Evolutionary conservation across 2,113 vertebrate genomes (phyloP).

Genomic region (Campylorhamphus procurvoides): DNA sequence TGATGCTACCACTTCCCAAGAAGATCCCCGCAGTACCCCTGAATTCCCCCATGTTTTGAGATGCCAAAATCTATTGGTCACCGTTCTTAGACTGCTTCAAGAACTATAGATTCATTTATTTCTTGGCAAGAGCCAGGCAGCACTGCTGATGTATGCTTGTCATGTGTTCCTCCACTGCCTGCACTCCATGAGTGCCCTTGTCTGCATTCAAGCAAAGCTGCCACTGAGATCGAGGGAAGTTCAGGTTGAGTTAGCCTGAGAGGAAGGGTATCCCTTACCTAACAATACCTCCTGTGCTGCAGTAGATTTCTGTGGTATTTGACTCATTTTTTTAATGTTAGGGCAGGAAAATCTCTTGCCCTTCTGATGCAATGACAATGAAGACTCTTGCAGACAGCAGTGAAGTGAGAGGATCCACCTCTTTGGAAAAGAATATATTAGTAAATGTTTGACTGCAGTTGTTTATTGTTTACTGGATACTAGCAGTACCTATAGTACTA

Average conservation of each 20-base stretch:
- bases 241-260: background rate
- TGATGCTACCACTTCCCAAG: background rate
- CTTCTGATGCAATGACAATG: background rate
- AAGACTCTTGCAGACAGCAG: background rate
- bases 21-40: background rate
- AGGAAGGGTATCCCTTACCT: background rate
- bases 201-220: background rate
- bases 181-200: background rate
- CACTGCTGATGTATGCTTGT: background rate
- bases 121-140: background rate
- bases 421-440: background rate
- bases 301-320: background rate
- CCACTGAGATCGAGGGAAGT: background rate
- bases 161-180: rapidly evolving
- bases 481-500: background rate
- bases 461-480: background rate
- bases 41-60: background rate
- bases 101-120: background rate
- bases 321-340: background rate
- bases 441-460: background rate
- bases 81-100: background rate
- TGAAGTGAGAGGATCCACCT: background rate
- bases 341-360: background rate
- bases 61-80: background rate
- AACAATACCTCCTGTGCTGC: background rate